A percentile compares a stretch with the other conserved stretches of the same genome.
Conservation (phyloP, 2,797 vertebrate species). For the Graptemys geographica region DNA sequence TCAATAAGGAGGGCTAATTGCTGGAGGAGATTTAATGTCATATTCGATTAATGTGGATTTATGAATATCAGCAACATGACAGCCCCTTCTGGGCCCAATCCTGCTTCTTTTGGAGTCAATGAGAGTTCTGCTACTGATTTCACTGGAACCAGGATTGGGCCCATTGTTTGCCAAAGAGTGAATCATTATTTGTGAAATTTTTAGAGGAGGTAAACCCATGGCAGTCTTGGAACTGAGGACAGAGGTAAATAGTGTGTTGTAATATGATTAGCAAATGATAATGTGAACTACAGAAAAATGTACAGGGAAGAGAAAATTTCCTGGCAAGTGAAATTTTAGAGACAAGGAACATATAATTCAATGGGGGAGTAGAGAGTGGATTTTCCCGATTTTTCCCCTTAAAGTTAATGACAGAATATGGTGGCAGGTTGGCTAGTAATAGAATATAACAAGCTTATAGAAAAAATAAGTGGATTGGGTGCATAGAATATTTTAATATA, state of each 20-base stretch:
- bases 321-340: not conserved
- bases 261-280: not conserved
- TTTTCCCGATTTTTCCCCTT: not conserved
- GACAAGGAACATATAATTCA: not conserved
- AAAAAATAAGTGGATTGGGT: not conserved
- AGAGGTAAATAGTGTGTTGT: not conserved
- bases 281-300: not conserved
- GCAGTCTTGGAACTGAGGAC: not conserved
- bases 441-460: not conserved
- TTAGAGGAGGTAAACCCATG: fast-evolving
- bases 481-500: not conserved
- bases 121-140: not conserved
- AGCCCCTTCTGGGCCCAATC: not conserved
- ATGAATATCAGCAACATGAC: not conserved
- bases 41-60: conserved; percentile 6
- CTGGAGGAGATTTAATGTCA: conserved; percentile 17
- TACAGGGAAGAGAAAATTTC: not conserved
- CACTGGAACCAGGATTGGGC: not conserved
- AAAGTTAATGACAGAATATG: not conserved
- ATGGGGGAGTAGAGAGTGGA: not conserved
- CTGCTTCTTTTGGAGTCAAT: not conserved
- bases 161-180: not conserved
- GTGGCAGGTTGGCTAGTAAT: not conserved
- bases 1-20: conserved; percentile 23
- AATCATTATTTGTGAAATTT: not conserved